Conservation (phyloP, 1,140 invertebrate species). For the Lerema accius region DNA sequence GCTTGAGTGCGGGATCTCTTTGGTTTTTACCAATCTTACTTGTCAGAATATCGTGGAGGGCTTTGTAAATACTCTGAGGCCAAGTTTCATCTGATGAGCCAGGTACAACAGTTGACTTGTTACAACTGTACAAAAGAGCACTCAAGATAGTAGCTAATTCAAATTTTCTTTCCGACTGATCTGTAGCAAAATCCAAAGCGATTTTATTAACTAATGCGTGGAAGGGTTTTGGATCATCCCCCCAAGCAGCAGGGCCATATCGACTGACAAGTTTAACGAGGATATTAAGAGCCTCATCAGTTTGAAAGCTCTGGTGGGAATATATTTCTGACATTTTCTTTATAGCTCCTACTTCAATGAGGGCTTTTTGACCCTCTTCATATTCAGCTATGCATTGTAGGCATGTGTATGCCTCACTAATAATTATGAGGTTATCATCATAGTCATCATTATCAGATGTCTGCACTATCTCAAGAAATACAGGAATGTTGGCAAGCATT, state of each 20-base stretch:
- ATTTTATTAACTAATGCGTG: conserved; percentile 93
- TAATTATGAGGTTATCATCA: conserved; percentile 93
- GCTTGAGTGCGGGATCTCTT: conserved; percentile 92
- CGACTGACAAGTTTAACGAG: conserved; percentile 87
- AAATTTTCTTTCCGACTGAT: conserved; percentile 94
- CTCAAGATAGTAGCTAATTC: conserved; percentile 90
- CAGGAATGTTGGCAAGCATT: conserved; percentile 91
- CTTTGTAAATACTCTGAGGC: conserved; percentile 90
- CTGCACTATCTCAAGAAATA: conserved; percentile 91
- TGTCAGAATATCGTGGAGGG: conserved; percentile 90
- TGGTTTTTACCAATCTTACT: conserved; percentile 94
- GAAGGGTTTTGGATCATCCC: conserved; percentile 88
- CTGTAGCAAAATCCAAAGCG: conserved; percentile 92
- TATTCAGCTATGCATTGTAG: conserved; percentile 90
- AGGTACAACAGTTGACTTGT: conserved; percentile 84
- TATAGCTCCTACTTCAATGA: conserved; percentile 90
- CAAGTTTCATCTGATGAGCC: conserved; percentile 88
- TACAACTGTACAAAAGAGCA: conserved; percentile 89
- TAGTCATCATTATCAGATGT: conserved; percentile 91
- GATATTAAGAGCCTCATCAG: conserved; percentile 92
- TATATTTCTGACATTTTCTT: conserved; percentile 93
- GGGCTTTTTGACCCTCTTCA: conserved; percentile 88
- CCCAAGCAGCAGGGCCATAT: conserved; percentile 89
- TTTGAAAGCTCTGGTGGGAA: conserved; percentile 92
- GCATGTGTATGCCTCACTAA: conserved; percentile 94